Evolutionary conservation across 1,140 invertebrate genomes (phyloP).

Genomic region (Orchesella cincta): DNA sequence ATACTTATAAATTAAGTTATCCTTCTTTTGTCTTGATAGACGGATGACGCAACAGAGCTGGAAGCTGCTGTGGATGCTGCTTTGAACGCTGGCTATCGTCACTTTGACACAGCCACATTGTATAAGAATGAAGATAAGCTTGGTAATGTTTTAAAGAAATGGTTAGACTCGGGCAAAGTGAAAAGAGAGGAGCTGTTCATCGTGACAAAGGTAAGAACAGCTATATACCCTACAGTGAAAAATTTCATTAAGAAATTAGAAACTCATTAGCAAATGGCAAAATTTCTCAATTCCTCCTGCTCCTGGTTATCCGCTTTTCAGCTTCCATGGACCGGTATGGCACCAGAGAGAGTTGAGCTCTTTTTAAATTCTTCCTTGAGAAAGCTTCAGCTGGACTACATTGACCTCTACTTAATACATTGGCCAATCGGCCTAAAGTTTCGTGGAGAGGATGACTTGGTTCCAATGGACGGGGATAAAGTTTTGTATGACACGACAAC

Average conservation of each 20-base stretch:
- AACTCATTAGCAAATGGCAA: conserved; percentile 8
- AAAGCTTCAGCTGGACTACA: conserved; percentile 72
- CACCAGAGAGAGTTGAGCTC: conserved; percentile 69
- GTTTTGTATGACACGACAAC: conserved; percentile 68
- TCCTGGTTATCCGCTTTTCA: conserved; percentile 73
- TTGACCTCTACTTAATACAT: conserved; percentile 83
- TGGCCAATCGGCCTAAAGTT: conserved; percentile 69
- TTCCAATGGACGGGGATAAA: conserved; percentile 60
- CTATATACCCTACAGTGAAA: conserved; percentile 36
- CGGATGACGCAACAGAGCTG: conserved; percentile 61
- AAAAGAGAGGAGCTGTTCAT: conserved; percentile 57
- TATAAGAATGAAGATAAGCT: conserved; percentile 56
- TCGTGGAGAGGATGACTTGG: conserved; percentile 58
- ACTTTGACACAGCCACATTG: conserved; percentile 54
- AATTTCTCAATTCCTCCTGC: conserved; percentile 57
- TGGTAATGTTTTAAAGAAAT: conserved; percentile 54
- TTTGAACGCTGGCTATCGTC: conserved; percentile 57
- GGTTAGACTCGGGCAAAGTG: conserved; percentile 52
- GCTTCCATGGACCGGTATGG: conserved; percentile 52
- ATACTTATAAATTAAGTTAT: neutral
- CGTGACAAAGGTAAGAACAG: conserved; percentile 54
- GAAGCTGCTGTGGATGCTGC: conserved; percentile 53
- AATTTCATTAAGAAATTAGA: neutral
- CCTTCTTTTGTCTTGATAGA: conserved; percentile 60
- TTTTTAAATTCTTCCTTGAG: conserved; percentile 71